These are phyloP conservation scores for Macrophya annulata DNA, from an alignment of 2,888 invertebrate genomes.

Conservation along the genomic window DNA sequence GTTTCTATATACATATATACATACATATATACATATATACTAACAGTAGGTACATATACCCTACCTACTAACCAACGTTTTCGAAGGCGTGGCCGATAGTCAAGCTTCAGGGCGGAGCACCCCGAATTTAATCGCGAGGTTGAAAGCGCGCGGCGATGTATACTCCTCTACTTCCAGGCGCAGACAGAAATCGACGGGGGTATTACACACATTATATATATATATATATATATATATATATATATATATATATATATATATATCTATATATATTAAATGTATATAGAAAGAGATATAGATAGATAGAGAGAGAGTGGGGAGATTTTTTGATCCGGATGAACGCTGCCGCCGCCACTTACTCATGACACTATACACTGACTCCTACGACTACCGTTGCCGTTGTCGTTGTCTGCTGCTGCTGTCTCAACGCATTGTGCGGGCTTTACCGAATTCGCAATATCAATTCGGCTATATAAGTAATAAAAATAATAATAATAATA, in stretches of 20 bases:
- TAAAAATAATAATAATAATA: too few species aligned
- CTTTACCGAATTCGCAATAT: too few species aligned
- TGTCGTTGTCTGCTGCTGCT: not conserved
- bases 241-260: not conserved
- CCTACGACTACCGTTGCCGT: not conserved
- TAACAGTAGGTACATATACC: conserved; percentile 23
- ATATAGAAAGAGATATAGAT: not conserved
- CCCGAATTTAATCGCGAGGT: conserved; percentile 65
- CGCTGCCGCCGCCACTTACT: conserved; percentile 12
- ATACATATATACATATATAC: not conserved
- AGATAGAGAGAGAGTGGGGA: conserved; percentile 51
- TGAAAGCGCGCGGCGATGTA: conserved; percentile 9
- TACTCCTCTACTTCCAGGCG: conserved; percentile 19
- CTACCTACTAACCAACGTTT: conserved; percentile 34
- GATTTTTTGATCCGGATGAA: conserved; percentile 57
- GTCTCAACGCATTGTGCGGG: not conserved
- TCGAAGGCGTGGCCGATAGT: conserved; percentile 57
- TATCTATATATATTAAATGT: not conserved
- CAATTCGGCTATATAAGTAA: too few species aligned
- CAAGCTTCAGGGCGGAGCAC: conserved; percentile 65
- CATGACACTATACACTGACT: not conserved
- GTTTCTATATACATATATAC: not conserved
- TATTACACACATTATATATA: not conserved
- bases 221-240: not conserved
- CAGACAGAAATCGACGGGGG: conserved; percentile 1